These are phyloP conservation scores for Pelecanus crispus DNA, from an alignment of 2,113 vertebrate genomes.

Conservation along the genomic window DNA sequence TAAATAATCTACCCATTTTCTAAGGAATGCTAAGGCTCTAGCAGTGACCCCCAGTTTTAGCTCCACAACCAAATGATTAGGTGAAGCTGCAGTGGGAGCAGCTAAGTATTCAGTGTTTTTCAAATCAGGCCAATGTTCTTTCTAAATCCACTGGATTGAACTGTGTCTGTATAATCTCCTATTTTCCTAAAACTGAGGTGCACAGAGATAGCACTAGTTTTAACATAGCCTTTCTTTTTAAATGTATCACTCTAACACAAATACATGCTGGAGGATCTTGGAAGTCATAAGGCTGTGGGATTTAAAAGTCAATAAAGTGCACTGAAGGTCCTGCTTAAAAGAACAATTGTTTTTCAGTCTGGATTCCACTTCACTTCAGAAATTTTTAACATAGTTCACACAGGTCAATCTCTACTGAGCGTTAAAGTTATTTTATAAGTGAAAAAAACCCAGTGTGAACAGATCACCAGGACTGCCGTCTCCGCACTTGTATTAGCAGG, in stretches of 20 bases:
- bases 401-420: neutral
- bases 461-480: neutral
- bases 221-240: neutral
- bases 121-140: neutral
- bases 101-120: neutral
- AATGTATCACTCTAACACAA: neutral
- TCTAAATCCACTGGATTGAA: neutral
- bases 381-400: neutral
- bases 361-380: neutral
- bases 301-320: neutral
- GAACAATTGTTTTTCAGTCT: neutral
- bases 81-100: neutral
- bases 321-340: neutral
- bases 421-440: neutral
- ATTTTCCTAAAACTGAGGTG: neutral
- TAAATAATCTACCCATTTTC: neutral
- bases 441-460: neutral
- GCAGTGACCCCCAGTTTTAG: neutral
- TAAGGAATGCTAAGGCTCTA: neutral
- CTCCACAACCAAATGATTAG: neutral
- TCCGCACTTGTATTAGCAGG: neutral
- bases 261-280: neutral
- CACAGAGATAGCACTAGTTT: neutral
- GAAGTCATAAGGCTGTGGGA: neutral
- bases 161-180: neutral